phyloP scores from a whole-genome alignment of 2,888 invertebrate genomes.

The Dusona sp. region DNA sequence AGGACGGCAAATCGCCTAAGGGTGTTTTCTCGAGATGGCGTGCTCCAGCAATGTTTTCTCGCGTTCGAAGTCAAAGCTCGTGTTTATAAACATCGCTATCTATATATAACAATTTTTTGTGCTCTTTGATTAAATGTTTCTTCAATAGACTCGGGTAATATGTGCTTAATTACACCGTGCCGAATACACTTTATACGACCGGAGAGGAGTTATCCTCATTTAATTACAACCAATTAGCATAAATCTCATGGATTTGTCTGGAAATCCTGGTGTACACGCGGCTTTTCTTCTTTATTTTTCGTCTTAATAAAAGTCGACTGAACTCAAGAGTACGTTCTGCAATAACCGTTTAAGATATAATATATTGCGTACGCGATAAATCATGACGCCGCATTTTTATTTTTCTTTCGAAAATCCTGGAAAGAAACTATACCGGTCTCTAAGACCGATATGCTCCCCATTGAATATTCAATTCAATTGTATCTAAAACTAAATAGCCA shows the following conservation, averaged over 20 bases:
- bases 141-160: conserved; percentile 55
- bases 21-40: conserved; percentile 33
- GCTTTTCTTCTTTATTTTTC: conserved; percentile 19
- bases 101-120: conserved; percentile 20
- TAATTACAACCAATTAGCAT: conserved; percentile 73
- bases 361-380: conserved; percentile 62
- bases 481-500: background rate
- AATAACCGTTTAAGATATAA: conserved; percentile 40
- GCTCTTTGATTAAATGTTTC: conserved; percentile 64
- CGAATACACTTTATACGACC: conserved; percentile 66
- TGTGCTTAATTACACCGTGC: conserved; percentile 63
- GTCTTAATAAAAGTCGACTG: conserved; percentile 46
- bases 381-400: conserved; percentile 37
- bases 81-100: conserved; percentile 30
- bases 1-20: conserved; percentile 16
- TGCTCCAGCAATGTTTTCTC: conserved; percentile 20
- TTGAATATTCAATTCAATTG: background rate
- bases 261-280: conserved; percentile 62
- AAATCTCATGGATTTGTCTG: conserved; percentile 71
- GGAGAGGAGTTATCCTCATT: conserved; percentile 65
- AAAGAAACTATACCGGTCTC: conserved; percentile 13
- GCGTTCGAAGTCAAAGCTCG: conserved; percentile 21
- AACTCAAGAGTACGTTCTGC: conserved; percentile 23
- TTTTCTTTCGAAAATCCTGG: conserved; percentile 31
- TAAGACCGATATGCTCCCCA: background rate